These are phyloP conservation scores for Trachelus stipa DNA, from an alignment of 2,888 invertebrate species.

Conservation along the genomic window DNA sequence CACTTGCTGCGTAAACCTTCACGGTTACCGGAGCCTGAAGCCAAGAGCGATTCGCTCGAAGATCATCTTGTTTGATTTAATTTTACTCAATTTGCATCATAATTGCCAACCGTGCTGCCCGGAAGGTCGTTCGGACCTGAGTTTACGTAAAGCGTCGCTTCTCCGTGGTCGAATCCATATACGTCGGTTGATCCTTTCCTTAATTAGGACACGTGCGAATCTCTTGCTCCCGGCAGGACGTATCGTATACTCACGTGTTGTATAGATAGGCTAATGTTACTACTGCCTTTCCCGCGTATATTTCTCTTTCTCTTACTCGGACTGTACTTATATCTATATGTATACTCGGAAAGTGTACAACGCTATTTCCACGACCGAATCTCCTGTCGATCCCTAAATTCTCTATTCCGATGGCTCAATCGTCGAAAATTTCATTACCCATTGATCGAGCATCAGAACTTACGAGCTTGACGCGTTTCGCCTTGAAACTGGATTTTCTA, in stretches of 20 bases:
- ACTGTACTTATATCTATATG: too few relatives aligned
- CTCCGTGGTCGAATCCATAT: neutral
- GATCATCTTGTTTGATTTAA: slow-evolving; percentile 16
- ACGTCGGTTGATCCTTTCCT: neutral
- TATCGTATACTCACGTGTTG: neutral
- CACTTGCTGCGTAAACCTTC: neutral
- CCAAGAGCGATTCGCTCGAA: neutral
- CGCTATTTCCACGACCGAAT: too few relatives aligned
- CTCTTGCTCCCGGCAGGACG: neutral
- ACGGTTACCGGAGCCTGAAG: neutral
- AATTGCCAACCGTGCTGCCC: slow-evolving; percentile 3
- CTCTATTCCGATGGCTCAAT: too few relatives aligned
- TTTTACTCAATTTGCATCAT: slow-evolving; percentile 19
- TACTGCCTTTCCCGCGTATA: too few relatives aligned
- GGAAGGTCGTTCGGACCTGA: neutral
- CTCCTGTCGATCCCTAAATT: too few relatives aligned
- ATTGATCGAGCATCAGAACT: too few relatives aligned
- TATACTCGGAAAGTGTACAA: too few relatives aligned
- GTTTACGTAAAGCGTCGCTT: neutral
- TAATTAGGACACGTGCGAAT: neutral
- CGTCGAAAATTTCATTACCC: too few relatives aligned
- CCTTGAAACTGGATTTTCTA: neutral
- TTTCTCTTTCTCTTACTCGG: too few relatives aligned
- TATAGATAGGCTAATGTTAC: neutral
- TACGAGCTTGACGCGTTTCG: too few relatives aligned